phyloP scores from a whole-genome alignment of 2,888 invertebrate genomes.

The Lumbricus terrestris region DNA sequence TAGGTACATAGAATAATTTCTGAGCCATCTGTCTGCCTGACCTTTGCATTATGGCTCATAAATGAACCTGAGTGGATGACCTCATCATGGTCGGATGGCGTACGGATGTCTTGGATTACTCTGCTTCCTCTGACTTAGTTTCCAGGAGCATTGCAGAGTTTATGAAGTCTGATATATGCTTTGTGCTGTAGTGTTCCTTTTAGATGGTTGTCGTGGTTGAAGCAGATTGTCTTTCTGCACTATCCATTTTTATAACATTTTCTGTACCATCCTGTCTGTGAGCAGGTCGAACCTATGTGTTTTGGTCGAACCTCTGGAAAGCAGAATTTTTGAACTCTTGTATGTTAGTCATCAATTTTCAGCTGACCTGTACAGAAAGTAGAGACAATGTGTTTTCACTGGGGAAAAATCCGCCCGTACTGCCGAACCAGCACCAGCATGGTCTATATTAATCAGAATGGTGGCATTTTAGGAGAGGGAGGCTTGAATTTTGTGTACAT shows the following conservation, averaged over 20 bases:
- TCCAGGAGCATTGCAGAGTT: background rate
- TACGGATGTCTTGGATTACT: background rate
- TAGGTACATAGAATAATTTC: background rate
- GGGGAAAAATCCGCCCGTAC: background rate
- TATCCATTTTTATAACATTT: background rate
- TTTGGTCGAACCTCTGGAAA: background rate
- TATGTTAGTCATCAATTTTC: background rate
- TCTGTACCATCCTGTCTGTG: background rate
- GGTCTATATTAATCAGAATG: too few species aligned
- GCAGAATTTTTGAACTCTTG: background rate
- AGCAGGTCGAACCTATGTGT: background rate
- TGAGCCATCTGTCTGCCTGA: background rate
- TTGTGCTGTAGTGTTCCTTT: background rate
- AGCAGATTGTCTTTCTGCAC: background rate
- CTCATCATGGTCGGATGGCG: background rate
- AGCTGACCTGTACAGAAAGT: background rate
- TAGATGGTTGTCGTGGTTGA: background rate
- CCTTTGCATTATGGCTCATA: background rate
- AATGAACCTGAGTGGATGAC: background rate
- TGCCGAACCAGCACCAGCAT: background rate
- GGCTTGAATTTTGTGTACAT: background rate
- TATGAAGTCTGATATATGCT: background rate
- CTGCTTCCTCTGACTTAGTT: background rate
- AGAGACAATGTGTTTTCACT: slow-evolving; percentile 3
- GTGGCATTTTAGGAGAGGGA: too few species aligned